Evolutionary conservation across 2,797 vertebrate species (phyloP).

Genomic region (Oreortyx pictus): DNA sequence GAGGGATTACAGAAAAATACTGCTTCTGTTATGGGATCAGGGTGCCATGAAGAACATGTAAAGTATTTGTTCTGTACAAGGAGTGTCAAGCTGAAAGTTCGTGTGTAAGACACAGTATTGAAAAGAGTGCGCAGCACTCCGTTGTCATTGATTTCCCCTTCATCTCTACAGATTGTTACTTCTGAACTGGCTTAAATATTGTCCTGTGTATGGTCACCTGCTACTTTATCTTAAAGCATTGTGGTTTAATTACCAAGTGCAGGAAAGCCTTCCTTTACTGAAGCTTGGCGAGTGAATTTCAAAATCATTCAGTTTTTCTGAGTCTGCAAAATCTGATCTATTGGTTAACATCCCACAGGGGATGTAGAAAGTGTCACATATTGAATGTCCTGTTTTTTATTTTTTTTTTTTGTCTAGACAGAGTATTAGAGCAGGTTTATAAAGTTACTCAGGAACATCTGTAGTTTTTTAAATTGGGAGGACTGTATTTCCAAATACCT

Average conservation of each 20-base stretch:
- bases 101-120: not conserved
- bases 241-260: not conserved
- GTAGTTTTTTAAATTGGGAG: conserved; percentile 15
- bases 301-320: conserved; percentile 43
- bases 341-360: conserved; percentile 50
- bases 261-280: conserved; percentile 22
- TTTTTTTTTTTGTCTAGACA: conserved; percentile 76
- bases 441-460: conserved; percentile 50
- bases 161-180: not conserved
- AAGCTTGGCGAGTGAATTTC: conserved; percentile 54
- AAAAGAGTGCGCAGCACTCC: not conserved
- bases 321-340: conserved; percentile 67
- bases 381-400: conserved; percentile 26
- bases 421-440: conserved; percentile 56
- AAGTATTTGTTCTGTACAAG: conserved; percentile 6
- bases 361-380: conserved; percentile 50
- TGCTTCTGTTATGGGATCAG: not conserved
- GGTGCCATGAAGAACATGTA: not conserved
- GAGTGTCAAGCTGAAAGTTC: not conserved
- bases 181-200: conserved; percentile 25
- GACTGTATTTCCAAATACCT: conserved; percentile 22
- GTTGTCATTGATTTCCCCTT: not conserved
- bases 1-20: not conserved
- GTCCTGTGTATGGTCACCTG: not conserved
- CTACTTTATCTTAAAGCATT: conserved; percentile 16